Base-by-base conservation (phyloP, 2,888 invertebrate genomes). In the Calliscelio sp. region DNA sequence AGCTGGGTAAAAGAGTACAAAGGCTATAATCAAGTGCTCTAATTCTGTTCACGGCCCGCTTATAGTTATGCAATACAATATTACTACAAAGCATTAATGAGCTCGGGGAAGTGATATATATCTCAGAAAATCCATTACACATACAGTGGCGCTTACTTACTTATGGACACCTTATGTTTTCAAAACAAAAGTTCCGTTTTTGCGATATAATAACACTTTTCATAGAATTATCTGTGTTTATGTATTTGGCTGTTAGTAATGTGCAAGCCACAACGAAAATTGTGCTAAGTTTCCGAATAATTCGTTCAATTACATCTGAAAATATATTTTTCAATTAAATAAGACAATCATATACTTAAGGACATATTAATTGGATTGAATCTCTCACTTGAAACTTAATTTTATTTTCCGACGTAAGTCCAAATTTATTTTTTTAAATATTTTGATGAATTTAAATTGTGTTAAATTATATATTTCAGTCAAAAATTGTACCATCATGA, bases 341-440 rank as follows among this genome's bases (percentile, higher is more conserved):
- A 53, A 28, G 28, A 53, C 16, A 10, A 53, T 53, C 53, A 53
- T 51, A 46, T 46, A 46, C 22, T 51, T 57, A 57, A 57, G 57
- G 32, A 32, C 32, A 57, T 25, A 57, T 32, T 35, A 57, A 32
- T 57, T 24, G 3, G 35, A 57, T 18, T 18, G 32, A 32, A 57
- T 57, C 35, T 57, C 18, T 57, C 18, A 57, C 57, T 32, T 57
- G n/a, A 57, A 57, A 32, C 18, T 57, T 57, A 8, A 57, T 24
- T 32, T 18, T 35, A 32, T 57, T 25, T 57, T 57, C 18, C 8
- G 16, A 32, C 4, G 32, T 32, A 57, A 35, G 57, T 57, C 8
- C 10, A 57, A 32, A 57, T 57, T 57, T 57, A 57, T 57, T 57
- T 8, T 53, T 53, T 24, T 53, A 18, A n/a, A 53, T 25, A 53